phyloP scores from a whole-genome alignment of 1,140 invertebrate genomes.

The Pomacea maculata region DNA sequence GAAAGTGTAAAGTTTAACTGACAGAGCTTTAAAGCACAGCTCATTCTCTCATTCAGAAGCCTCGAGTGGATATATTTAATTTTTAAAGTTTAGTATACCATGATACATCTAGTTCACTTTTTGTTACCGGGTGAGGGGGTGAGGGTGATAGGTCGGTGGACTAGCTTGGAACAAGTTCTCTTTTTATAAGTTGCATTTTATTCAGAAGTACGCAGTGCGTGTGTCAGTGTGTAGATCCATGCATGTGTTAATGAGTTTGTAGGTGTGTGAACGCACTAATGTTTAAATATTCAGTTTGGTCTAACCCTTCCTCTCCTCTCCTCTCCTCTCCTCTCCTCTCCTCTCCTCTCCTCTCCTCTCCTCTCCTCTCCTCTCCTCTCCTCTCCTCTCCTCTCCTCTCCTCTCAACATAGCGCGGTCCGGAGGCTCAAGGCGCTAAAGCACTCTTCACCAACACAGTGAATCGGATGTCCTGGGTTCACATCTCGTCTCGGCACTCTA shows the following conservation, averaged over 20 bases:
- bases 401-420: background rate
- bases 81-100: too few species aligned
- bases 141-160: background rate
- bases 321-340: too few species aligned
- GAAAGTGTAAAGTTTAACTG: too few species aligned
- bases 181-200: background rate
- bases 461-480: too few species aligned
- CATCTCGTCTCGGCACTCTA: too few species aligned
- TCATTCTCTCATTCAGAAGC: background rate
- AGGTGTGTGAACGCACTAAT: background rate
- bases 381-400: background rate
- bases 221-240: background rate
- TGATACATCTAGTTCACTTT: too few species aligned
- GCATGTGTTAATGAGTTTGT: background rate
- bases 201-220: background rate
- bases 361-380: too few species aligned
- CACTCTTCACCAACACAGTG: too few species aligned
- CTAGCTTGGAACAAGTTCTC: background rate
- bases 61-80: background rate
- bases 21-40: background rate
- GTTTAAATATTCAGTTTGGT: background rate
- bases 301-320: background rate
- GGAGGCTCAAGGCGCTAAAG: accelerated
- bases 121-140: background rate
- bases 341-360: too few species aligned